phyloP scores from a whole-genome alignment of 2,113 vertebrate genomes.

The Rafetus swinhoei region DNA sequence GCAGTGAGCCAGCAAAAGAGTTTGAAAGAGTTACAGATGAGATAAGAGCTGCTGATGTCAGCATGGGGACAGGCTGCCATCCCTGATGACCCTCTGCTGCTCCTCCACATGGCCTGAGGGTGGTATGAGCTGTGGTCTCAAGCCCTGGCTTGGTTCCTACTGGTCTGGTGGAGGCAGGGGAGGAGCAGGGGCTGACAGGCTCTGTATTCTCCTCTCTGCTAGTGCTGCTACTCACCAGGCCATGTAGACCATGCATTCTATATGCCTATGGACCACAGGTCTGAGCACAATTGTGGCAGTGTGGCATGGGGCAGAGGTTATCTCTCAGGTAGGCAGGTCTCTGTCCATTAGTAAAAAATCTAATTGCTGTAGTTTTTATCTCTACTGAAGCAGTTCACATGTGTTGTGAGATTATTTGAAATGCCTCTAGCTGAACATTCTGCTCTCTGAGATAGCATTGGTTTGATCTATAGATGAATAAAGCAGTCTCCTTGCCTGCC shows the following conservation, averaged over 20 bases:
- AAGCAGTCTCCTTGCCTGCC: background rate
- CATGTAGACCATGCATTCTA: background rate
- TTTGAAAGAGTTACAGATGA: background rate
- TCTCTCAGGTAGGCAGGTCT: background rate
- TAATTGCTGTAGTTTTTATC: background rate
- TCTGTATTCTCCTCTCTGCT: background rate
- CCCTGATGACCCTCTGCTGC: background rate
- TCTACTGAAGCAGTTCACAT: background rate
- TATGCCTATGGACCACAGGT: background rate
- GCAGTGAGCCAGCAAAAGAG: background rate
- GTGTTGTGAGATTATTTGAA: background rate
- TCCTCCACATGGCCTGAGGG: background rate
- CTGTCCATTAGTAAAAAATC: background rate
- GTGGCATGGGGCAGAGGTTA: background rate
- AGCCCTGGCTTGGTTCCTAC: background rate
- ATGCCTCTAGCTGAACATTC: background rate
- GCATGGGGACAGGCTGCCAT: background rate
- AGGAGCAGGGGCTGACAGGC: background rate
- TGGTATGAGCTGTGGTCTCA: background rate
- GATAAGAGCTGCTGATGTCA: background rate
- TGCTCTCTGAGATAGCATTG: background rate
- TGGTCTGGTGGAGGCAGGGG: background rate
- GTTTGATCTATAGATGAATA: background rate
- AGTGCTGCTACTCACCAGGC: background rate
- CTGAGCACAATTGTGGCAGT: background rate